Conservation (phyloP, 2,797 vertebrate genomes). For the Tapera naevia region DNA sequence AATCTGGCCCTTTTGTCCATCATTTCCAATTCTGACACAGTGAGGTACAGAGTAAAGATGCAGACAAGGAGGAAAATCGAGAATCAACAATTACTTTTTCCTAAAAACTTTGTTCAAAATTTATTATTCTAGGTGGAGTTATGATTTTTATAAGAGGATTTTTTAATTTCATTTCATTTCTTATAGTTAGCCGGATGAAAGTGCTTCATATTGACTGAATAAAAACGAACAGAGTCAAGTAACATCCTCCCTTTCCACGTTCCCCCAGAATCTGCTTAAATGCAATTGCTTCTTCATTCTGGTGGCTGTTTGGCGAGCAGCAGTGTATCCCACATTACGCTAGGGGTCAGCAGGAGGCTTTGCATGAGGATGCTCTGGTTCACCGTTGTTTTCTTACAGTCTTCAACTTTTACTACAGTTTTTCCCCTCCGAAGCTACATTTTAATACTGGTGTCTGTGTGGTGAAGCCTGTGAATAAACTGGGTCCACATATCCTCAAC, state of each 20-base stretch:
- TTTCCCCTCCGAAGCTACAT: neutral
- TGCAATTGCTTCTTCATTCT: neutral
- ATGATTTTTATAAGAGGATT: neutral
- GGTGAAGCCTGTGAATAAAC: neutral
- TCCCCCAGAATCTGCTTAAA: neutral
- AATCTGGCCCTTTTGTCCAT: neutral
- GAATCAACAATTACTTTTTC: neutral
- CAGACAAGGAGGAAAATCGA: neutral
- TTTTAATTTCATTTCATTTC: neutral
- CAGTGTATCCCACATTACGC: neutral
- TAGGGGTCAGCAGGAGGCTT: conserved; percentile 50
- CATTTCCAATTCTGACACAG: neutral
- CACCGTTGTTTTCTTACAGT: neutral
- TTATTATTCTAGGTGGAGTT: neutral
- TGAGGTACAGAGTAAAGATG: neutral
- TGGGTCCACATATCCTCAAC: neutral
- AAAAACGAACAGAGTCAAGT: neutral
- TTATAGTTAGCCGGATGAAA: neutral
- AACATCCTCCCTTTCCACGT: neutral
- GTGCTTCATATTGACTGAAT: neutral
- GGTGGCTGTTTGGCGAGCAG: neutral
- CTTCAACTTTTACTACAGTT: neutral
- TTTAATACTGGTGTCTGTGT: neutral
- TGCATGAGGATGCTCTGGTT: neutral
- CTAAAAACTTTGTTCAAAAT: neutral